phyloP scores from a whole-genome alignment of 35 echinoderm and acorn worm species.

The Ophioderma brevispina region DNA sequence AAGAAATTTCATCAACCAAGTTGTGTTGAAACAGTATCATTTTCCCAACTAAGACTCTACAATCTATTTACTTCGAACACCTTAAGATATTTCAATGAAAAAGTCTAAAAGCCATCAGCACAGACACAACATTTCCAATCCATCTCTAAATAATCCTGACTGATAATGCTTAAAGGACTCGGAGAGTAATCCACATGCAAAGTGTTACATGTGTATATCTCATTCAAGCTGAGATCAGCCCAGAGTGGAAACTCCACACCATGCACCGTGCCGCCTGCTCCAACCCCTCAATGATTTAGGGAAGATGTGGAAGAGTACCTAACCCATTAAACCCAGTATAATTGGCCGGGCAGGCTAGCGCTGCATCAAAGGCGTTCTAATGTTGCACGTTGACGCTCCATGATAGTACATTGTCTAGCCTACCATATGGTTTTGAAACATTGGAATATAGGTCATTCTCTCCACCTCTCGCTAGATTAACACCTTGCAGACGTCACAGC shows the following conservation, averaged over 20 bases:
- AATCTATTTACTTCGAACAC: no score
- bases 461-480: background rate
- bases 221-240: background rate
- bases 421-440: slow-evolving; percentile 6
- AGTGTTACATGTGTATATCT: background rate
- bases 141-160: no score
- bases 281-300: background rate
- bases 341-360: background rate
- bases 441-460: background rate
- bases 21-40: no score
- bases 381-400: background rate
- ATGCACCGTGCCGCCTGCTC: background rate
- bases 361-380: background rate
- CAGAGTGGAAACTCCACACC: background rate
- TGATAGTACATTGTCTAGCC: background rate
- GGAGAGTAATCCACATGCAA: no score
- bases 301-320: background rate
- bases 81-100: no score
- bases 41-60: no score
- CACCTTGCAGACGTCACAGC: background rate
- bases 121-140: no score
- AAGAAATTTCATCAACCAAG: no score
- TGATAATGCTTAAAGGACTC: no score
- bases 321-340: background rate
- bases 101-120: no score